Conservation (phyloP, 2,888 invertebrate genomes). For the Nymphalis c-album region DNA sequence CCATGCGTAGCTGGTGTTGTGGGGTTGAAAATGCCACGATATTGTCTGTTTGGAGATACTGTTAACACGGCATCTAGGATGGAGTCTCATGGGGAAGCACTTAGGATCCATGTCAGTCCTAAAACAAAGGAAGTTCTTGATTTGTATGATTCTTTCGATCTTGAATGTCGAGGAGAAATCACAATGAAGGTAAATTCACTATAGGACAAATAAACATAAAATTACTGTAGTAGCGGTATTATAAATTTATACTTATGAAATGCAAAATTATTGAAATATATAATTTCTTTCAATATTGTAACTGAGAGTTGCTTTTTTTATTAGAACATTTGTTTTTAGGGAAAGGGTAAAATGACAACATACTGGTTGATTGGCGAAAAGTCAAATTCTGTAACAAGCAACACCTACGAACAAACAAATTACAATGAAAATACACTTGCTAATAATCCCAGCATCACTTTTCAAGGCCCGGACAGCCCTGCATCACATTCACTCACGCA, state of each 20-base stretch:
- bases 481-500: slow-evolving; percentile 70
- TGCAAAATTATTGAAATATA: not conserved
- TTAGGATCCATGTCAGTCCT: slow-evolving; percentile 95
- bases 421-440: slow-evolving; percentile 48
- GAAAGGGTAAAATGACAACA: slow-evolving; percentile 93
- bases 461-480: slow-evolving; percentile 76
- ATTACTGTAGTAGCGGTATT: too few species aligned
- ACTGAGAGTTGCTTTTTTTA: not conserved
- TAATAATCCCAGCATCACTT: slow-evolving; percentile 72
- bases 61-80: slow-evolving; percentile 95
- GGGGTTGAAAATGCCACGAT: slow-evolving; percentile 96
- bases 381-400: slow-evolving; percentile 42
- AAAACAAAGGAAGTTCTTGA: slow-evolving; percentile 93
- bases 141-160: slow-evolving; percentile 90
- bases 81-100: slow-evolving; percentile 94
- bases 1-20: slow-evolving; percentile 94
- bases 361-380: slow-evolving; percentile 92
- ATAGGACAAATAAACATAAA: too few species aligned
- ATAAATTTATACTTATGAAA: too few species aligned
- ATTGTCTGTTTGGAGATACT: slow-evolving; percentile 95
- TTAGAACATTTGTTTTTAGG: slow-evolving; percentile 73
- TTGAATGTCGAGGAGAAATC: slow-evolving; percentile 92
- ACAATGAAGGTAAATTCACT: slow-evolving; percentile 89
- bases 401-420: slow-evolving; percentile 48
- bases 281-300: not conserved